Conservation (phyloP, 2,797 vertebrate genomes). For the Xiphorhynchus erythropygius region DNA sequence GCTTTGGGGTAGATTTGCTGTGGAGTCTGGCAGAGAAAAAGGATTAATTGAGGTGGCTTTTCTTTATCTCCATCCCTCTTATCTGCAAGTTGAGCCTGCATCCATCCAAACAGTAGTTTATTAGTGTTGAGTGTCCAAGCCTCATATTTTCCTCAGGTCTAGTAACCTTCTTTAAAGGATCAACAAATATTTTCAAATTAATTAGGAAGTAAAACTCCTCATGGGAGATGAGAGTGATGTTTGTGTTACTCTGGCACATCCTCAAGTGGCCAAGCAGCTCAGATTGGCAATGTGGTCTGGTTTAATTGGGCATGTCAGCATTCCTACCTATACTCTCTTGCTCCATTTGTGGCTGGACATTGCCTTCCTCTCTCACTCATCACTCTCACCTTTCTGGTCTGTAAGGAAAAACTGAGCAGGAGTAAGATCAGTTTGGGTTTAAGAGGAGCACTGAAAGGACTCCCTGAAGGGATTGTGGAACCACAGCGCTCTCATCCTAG, state of each 20-base stretch:
- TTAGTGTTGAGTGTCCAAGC: not conserved
- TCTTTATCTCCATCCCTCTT: not conserved
- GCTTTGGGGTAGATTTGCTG: not conserved
- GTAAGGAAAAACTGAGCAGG: not conserved
- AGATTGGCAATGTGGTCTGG: rapidly evolving
- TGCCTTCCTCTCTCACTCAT: not conserved
- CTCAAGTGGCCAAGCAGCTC: not conserved
- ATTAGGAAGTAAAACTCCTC: not conserved
- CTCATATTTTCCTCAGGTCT: not conserved
- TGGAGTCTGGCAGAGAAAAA: not conserved
- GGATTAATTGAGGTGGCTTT: not conserved
- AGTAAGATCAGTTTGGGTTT: not conserved
- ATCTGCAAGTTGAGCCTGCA: not conserved
- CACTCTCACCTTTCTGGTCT: not conserved
- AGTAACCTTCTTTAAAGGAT: not conserved
- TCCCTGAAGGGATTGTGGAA: not conserved
- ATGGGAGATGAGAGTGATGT: not conserved
- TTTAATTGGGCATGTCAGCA: not conserved
- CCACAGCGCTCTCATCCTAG: not conserved
- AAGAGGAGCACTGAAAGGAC: not conserved
- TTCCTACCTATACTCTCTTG: not conserved
- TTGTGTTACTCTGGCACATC: not conserved
- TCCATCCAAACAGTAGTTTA: not conserved
- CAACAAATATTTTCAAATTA: not conserved
- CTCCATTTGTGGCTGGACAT: not conserved